These are phyloP conservation scores for Echeneis naucrates DNA, from an alignment of 2,797 vertebrate genomes.

Conservation along the genomic window DNA sequence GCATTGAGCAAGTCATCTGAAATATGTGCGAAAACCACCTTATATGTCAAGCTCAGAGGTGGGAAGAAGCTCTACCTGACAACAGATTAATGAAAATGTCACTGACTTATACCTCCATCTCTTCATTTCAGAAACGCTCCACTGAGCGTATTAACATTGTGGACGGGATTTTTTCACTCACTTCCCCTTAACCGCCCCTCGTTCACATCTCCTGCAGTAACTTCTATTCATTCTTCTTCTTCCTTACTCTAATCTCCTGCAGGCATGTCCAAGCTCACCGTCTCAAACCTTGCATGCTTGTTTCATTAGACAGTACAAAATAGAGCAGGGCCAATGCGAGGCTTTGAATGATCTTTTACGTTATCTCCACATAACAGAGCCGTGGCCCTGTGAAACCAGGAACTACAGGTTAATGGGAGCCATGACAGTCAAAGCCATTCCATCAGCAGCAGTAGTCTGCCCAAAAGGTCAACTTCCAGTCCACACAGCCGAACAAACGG, in stretches of 20 bases:
- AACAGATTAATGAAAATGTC: slow-evolving; percentile 78
- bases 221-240: slow-evolving; percentile 26
- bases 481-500: slow-evolving; percentile 22
- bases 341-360: slow-evolving; percentile 64
- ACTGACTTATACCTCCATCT: slow-evolving; percentile 64
- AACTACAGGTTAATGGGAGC: slow-evolving; percentile 70
- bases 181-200: slow-evolving; percentile 24
- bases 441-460: slow-evolving; percentile 60
- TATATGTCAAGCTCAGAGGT: slow-evolving; percentile 58
- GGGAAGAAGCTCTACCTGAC: slow-evolving; percentile 64
- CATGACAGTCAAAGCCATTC: slow-evolving; percentile 66
- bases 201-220: slow-evolving; percentile 27
- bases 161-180: slow-evolving; percentile 31
- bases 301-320: slow-evolving; percentile 72
- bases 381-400: slow-evolving; percentile 58
- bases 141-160: slow-evolving; percentile 63
- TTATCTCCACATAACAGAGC: slow-evolving; percentile 69
- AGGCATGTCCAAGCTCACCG: slow-evolving; percentile 29
- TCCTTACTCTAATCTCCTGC: slow-evolving; percentile 32
- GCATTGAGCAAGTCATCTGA: slow-evolving; percentile 38
- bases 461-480: slow-evolving; percentile 63
- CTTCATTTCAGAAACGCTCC: slow-evolving; percentile 50
- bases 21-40: slow-evolving; percentile 40
- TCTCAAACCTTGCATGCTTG: slow-evolving; percentile 41
- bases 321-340: slow-evolving; percentile 21